A percentile compares a stretch with the other conserved stretches of the same genome.
Evolutionary conservation across 2,797 vertebrate genomes (phyloP).

Genomic region (Schizothorax lantsangensis): DNA sequence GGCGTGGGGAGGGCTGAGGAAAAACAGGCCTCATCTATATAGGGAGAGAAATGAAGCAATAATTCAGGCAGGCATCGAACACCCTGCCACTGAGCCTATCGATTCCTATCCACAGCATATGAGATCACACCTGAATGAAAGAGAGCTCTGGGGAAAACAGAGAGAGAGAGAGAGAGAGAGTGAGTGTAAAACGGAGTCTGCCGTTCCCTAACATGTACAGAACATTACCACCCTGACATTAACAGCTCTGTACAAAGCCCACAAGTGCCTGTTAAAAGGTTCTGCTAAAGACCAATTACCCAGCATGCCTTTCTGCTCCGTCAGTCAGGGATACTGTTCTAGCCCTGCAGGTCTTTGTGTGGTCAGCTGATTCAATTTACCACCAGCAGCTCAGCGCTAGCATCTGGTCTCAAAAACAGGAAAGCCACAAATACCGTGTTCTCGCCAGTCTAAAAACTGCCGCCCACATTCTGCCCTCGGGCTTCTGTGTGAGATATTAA

Average conservation of each 20-base stretch:
- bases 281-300: constrained; percentile 67
- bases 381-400: constrained; percentile 45
- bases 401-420: constrained; percentile 32
- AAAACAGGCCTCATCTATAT: constrained; percentile 91
- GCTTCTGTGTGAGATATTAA: constrained; percentile 34
- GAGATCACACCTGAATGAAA: constrained; percentile 82
- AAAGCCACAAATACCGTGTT: constrained; percentile 19
- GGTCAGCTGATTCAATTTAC: constrained; percentile 54
- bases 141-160: constrained; percentile 60
- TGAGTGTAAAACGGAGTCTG: constrained; percentile 61
- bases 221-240: constrained; percentile 84
- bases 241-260: constrained; percentile 89
- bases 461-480: constrained; percentile 26
- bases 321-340: constrained; percentile 46
- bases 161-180: constrained; percentile 59
- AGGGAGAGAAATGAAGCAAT: constrained; percentile 98
- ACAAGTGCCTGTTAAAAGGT: constrained; percentile 84
- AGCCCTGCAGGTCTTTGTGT: constrained; percentile 54
- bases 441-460: constrained; percentile 28
- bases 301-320: constrained; percentile 58
- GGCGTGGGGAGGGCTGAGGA: constrained; percentile 70
- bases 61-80: constrained; percentile 96
- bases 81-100: constrained; percentile 89
- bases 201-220: constrained; percentile 67
- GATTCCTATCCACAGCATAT: constrained; percentile 81